Evolutionary conservation across 2,888 invertebrate species (phyloP), one percentile per base, ranked within the genome.

Genomic region (Bugulina stolonifera): DNA sequence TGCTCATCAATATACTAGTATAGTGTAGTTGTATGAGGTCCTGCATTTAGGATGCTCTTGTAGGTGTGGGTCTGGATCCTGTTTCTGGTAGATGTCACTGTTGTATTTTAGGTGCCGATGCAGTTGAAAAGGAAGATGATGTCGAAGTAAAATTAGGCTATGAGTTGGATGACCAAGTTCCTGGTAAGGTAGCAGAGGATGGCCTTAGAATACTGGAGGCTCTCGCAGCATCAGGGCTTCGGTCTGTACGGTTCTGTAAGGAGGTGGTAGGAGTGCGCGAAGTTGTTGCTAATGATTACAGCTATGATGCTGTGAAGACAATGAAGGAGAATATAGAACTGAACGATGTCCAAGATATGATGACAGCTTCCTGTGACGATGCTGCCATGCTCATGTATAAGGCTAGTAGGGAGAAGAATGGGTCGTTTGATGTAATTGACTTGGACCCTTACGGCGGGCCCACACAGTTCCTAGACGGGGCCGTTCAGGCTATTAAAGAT

Each of bases 391-490:
- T 83, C 10, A 83, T 84, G 83, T 80, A 82, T 72, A 76, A 79
- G 77, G 32, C 29, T 3, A 90, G 91, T 78, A 89, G 90, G 71
- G 86, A 86, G 27, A 86, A 87, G 29, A 80, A 85, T 0, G 87
- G 90, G 72, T 88, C 90, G 54, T 97, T 95, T 83, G 89, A 95
- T 79, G 93, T 90, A 0, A 90, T 99, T 71, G 99, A 99, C 84
- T 85, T 99, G 73, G 99, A 99, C 86, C 99, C 99, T 0, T 99
- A 98, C 77, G 99, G 99, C 0, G 93, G 94, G 78, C 95, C 99
- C 0, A 90, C 93, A 0, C 89, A 89, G 55, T 99, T 99, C 85
- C 87, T 99, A 0, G 83, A 84, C 78, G 78, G 80, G 0, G 81
- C 82, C 32, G 81, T 84, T 0, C 82, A 83, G 75, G 78, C 82